Evolutionary conservation across 37 sponge, comb jelly and placozoan genomes (phyloP), one percentile per base, ranked within the genome.

Genomic region (Oopsacas minuta): DNA sequence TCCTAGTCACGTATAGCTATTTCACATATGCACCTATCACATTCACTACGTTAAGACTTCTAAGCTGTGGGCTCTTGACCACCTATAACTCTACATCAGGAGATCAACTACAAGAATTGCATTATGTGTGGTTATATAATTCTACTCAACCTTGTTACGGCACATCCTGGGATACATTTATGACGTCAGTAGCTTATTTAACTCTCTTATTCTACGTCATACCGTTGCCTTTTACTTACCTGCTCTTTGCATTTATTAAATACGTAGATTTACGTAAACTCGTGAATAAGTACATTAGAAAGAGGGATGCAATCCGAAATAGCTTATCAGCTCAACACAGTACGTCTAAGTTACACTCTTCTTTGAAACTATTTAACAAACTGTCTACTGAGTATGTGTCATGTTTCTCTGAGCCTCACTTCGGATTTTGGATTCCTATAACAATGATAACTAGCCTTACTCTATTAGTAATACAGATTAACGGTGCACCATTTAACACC

Each of bases 371-470:
- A 32, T 3, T 61, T 5, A 61, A 61, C 1, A n/a, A 10, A 61
- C 22, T n/a, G 30, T 61, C 75, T 25, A 61, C 7, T 12, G 75
- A 3, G 30, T 61, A 61, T 61, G 20, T 61, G 30, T 3, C 17
- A 3, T 61, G 28, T 12, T 61, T 61, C 28, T n/a, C 75, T 10
- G 30, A 61, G 5, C 5, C 75, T 5, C 30, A 10, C 1, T 61
- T 61, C 75, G 75, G 75, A 32, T 61, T 61, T 34, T 61, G 75
- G 75, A 61, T 61, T 12, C 75, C 75, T 32, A 61, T n/a, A 10
- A 61, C 75, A 61, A 61, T 61, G 75, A 25, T 61, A n/a, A 3
- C 75, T 61, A 5, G 28, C 75, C 28, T 61, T 25, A 20, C 22
- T 34, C 75, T 61, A 20, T 34, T 61, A 5, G 5, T 61, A 10